These are phyloP conservation scores for Alethe castanea DNA, from an alignment of 2,113 vertebrate genomes.

Conservation along the genomic window DNA sequence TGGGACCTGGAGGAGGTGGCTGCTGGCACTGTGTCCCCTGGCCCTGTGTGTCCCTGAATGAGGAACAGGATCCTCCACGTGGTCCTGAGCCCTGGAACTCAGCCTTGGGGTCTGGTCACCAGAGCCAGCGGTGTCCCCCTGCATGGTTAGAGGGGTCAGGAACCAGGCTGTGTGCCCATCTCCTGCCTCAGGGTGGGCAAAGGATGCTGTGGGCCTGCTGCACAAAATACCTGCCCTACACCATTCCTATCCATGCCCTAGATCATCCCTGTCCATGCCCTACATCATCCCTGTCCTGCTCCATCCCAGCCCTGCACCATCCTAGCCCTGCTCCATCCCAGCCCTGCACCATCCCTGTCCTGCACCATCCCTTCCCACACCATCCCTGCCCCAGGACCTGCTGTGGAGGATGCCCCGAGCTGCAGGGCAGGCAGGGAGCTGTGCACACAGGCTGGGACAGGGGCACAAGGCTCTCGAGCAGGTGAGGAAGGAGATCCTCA, in stretches of 20 bases:
- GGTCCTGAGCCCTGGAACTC: background rate
- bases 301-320: background rate
- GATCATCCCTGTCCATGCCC: background rate
- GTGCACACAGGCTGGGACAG: background rate
- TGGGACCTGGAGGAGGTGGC: background rate
- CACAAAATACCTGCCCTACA: background rate
- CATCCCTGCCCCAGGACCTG: background rate
- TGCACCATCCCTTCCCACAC: fast-evolving
- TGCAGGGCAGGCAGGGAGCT: background rate
- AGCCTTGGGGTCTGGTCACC: no score
- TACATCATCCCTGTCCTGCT: background rate
- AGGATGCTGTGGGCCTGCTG: background rate
- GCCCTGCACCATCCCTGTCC: background rate
- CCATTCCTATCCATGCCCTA: background rate
- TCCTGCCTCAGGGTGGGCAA: background rate
- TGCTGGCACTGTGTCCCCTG: fast-evolving
- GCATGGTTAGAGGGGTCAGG: fast-evolving
- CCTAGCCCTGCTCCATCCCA: fast-evolving
- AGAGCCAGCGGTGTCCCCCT: background rate
- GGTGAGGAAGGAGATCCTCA: background rate
- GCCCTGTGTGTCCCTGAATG: fast-evolving
- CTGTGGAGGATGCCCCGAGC: fast-evolving
- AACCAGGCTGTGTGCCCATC: background rate
- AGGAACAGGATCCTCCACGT: fast-evolving
- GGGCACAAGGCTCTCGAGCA: no score